Evolutionary conservation across 1,140 invertebrate genomes (phyloP).

Genomic region (Brachionus paranguensis): DNA sequence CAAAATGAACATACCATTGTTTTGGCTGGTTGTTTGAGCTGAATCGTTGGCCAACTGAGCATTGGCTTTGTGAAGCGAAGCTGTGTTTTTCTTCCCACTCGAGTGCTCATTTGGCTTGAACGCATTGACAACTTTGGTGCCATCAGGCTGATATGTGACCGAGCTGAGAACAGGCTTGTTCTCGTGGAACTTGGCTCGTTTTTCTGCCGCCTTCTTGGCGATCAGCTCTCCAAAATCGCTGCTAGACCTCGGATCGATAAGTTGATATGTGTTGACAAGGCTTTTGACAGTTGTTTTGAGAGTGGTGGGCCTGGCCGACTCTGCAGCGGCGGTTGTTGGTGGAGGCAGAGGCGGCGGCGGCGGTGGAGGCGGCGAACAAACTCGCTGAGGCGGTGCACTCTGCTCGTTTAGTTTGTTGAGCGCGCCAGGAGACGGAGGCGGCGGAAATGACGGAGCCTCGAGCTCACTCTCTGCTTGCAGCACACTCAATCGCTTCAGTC

Average conservation of each 20-base stretch:
- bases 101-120: background rate
- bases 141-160: slow-evolving; percentile 25
- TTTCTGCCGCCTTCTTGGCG: slow-evolving; percentile 33
- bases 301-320: background rate
- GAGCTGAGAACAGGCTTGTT: slow-evolving; percentile 15
- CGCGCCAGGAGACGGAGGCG: background rate
- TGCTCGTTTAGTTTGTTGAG: background rate
- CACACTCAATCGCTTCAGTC: background rate
- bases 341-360: background rate
- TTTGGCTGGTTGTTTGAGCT: background rate
- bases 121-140: background rate
- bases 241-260: background rate
- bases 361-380: background rate
- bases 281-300: background rate
- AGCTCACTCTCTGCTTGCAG: background rate
- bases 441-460: slow-evolving; percentile 11
- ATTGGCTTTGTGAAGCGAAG: background rate
- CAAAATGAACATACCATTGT: background rate
- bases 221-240: slow-evolving; percentile 33
- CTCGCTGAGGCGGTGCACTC: background rate
- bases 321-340: background rate
- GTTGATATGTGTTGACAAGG: background rate
- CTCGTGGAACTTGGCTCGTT: slow-evolving; percentile 36
- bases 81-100: background rate
- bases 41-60: background rate